Evolutionary conservation across 2,797 vertebrate genomes (phyloP), one percentile per base, ranked within the genome.

Genomic region (Hoplostethus atlanticus): DNA sequence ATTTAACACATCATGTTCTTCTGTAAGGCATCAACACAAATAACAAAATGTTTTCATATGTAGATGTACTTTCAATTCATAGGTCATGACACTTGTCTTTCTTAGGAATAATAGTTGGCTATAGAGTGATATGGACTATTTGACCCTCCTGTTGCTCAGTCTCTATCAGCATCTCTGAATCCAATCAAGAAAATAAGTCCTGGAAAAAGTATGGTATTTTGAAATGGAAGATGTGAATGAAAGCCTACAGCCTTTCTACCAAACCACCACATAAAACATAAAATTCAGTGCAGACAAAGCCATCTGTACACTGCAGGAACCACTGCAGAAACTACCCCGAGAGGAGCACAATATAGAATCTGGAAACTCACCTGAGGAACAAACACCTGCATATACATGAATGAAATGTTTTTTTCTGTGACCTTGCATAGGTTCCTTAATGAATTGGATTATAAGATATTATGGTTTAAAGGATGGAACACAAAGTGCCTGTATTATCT

Each of bases 321-420:
- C 28, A 34, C 53, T 7, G 53, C 53, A 34, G 53, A 31, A 55
- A 55, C 13, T 16, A 34, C 53, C 13, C 53, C 7, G 4, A 55
- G 53, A 12, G 25, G 13, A 55, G 13, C 30, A 15, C 11, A 16
- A 15, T 55, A 8, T 6, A 31, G 28, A 31, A 31, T 15, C 11
- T 25, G 4, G 13, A 15, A 21, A n/a, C n/a, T 47, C 61, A 13
- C 25, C 28, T 13, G 28, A 34, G 61, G 31, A 51, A 13, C 47
- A 42, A 15, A 52, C 15, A 42, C 17, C 15, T 42, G 12, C 36
- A 65, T 42, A 5, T 28, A 9, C 53, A 42, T 65, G 63, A 25
- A 31, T 44, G 38, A 17, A 62, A 48, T 62, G 6, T 53, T 16
- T 53, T 42, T 42, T 28, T 11, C 61, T 30, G 17, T 65, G 63